Evolutionary conservation across 2,797 vertebrate species (phyloP), one percentile per base, ranked within the genome.

Genomic region (Etheostoma nigrum): DNA sequence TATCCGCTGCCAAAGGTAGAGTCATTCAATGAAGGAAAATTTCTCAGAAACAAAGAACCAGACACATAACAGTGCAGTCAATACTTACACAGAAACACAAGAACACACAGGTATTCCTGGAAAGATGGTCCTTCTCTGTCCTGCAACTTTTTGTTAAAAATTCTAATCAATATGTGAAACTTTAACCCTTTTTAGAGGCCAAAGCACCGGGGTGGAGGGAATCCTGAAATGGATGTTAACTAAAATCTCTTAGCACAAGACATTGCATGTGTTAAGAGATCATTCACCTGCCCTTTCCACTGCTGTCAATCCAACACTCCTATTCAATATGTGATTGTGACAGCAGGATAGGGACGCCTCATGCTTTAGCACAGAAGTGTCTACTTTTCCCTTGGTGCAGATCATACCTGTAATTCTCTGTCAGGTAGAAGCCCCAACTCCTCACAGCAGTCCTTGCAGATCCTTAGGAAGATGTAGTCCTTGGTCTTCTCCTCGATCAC

Each of bases 401-500:
- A 0, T 11, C 81, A 47, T 86, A 99, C 98, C 98, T 99, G 97
- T 86, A 97, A 91, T 86, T 99, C 98, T 92, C 96, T 94, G 89
- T 99, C 98, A 23, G 98, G 94, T 76, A 91, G 95, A 73, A 99
- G 96, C 57, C 95, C 94, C 61, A 99, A 96, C 88, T 99, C 98
- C 6, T 97, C 96, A 27, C 97, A 99, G 94, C 98, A 99, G 88
- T 98, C 95, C 93, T 96, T 98, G 93, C 97, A 99, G 92, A 99
- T 94, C 91, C 98, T 97, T 88, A 99, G 92, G 92, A 99, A 99
- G 93, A 99, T 98, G 95, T 98, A 99, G 58, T 99, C 98, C 95
- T 99, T 99, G 77, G 98, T 99, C 93, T 99, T 99, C 90, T 99
- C 98, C 92, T 99, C 98, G 14, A 99, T 99, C 84, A 97, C 94